Conservation (phyloP, 2,113 vertebrate genomes). For the Gorilla gorilla region DNA sequence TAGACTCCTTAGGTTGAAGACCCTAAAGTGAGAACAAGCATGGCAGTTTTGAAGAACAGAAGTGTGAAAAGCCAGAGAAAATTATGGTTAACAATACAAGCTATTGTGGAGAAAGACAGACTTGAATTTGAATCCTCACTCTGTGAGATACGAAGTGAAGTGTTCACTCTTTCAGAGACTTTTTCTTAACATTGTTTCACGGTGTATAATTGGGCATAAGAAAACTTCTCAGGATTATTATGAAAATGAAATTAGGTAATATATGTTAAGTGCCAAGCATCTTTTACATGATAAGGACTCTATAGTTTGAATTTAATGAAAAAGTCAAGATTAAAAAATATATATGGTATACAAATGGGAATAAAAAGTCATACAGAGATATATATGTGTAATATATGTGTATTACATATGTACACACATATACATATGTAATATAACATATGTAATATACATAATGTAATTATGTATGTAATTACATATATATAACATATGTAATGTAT, state of each 20-base stretch:
- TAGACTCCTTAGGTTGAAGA: not conserved
- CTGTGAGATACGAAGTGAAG: not conserved
- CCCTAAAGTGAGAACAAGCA: not conserved
- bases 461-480: too few relatives aligned
- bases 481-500: too few relatives aligned
- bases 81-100: not conserved
- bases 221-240: not conserved
- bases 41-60: not conserved
- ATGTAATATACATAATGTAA: too few relatives aligned
- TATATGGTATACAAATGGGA: not conserved
- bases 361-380: not conserved
- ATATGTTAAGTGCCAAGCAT: not conserved
- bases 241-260: not conserved
- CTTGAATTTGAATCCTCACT: not conserved
- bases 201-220: not conserved
- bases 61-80: not conserved
- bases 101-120: too few relatives aligned
- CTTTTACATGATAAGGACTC: not conserved
- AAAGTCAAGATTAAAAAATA: not conserved
- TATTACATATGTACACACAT: too few relatives aligned
- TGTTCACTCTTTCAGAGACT: not conserved
- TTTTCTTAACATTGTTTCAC: not conserved
- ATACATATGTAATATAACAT: too few relatives aligned
- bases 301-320: not conserved
- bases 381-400: not conserved